Evolutionary conservation across 2,797 vertebrate genomes (phyloP).

Genomic region (Nasua narica): DNA sequence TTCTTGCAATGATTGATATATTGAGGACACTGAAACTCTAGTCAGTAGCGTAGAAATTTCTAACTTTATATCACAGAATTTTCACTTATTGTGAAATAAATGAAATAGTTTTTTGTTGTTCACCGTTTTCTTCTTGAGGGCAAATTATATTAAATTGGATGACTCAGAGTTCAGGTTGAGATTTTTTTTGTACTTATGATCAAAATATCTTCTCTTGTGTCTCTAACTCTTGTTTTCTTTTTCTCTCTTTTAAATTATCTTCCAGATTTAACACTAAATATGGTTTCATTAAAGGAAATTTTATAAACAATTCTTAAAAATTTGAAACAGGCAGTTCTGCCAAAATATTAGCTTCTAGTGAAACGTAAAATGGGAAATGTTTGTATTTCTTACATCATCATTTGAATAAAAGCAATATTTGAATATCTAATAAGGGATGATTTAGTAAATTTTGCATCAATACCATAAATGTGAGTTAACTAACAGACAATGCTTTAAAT

Average conservation of each 20-base stretch:
- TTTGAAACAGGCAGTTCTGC: neutral
- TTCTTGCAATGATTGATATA: neutral
- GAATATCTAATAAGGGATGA: neutral
- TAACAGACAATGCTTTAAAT: neutral
- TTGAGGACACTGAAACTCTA: neutral
- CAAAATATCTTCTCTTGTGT: neutral
- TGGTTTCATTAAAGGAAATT: neutral
- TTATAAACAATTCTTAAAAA: neutral
- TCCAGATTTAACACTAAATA: neutral
- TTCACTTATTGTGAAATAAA: neutral
- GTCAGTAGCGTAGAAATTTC: slow-evolving; percentile 25
- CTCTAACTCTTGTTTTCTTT: neutral
- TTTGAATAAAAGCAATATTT: neutral
- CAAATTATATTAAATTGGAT: slow-evolving; percentile 10
- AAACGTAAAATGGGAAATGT: neutral
- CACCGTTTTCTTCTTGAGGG: neutral
- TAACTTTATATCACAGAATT: slow-evolving; percentile 8
- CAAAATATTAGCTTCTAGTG: neutral
- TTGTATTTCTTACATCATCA: neutral
- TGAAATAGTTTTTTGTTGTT: neutral
- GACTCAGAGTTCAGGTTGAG: neutral
- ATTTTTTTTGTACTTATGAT: neutral
- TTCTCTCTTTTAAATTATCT: neutral
- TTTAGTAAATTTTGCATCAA: slow-evolving; percentile 25
- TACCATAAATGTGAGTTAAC: neutral